These are phyloP conservation scores for Ophion slaviceki DNA, from an alignment of 2,888 invertebrate species.

Conservation along the genomic window DNA sequence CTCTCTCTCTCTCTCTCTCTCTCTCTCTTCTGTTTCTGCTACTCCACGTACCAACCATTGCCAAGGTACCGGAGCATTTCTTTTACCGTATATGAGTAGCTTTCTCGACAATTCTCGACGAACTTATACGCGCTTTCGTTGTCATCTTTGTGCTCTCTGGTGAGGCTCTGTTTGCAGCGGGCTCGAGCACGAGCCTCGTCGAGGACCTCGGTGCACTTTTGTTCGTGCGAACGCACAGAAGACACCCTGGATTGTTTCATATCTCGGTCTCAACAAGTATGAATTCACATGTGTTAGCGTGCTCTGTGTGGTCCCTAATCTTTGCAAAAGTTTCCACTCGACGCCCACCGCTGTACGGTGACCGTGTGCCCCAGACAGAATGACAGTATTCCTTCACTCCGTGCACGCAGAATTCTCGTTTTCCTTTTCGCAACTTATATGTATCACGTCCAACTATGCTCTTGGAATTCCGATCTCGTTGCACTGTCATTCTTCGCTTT, in stretches of 20 bases:
- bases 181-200: conserved; percentile 29
- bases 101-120: conserved; percentile 24
- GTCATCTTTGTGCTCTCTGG: conserved; percentile 55
- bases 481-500: conserved; percentile 57
- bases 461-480: conserved; percentile 66
- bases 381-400: conserved; percentile 38
- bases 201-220: conserved; percentile 11
- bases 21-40: conserved; percentile 19
- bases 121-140: conserved; percentile 56
- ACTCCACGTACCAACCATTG: conserved; percentile 48
- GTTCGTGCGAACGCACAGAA: conserved; percentile 18
- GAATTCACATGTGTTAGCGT: not conserved
- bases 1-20: not conserved
- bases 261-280: conserved; percentile 19
- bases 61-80: conserved; percentile 33
- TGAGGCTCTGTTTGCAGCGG: conserved; percentile 27
- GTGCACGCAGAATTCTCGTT: conserved; percentile 63
- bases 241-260: conserved; percentile 17
- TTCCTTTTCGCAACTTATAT: conserved; percentile 61
- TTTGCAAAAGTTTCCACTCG: conserved; percentile 29
- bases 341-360: conserved; percentile 8
- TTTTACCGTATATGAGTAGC: conserved; percentile 39
- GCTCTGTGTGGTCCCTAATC: conserved; percentile 17
- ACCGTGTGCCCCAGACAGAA: conserved; percentile 16
- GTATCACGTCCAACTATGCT: conserved; percentile 63